Evolutionary conservation across 1,140 invertebrate species (phyloP).

Genomic region (Apis dorsata): DNA sequence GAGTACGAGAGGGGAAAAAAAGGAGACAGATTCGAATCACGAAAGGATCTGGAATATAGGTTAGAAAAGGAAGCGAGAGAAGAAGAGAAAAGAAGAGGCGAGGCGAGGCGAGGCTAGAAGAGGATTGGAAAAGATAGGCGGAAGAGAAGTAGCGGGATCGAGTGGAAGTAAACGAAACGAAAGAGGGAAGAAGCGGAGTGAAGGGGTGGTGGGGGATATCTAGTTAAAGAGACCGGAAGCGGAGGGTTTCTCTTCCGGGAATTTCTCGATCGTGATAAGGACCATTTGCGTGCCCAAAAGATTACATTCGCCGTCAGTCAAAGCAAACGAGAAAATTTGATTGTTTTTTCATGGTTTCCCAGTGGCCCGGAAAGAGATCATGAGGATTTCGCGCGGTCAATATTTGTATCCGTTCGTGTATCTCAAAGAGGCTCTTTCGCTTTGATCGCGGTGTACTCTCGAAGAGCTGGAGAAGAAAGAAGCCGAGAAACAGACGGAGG

Average conservation of each 20-base stretch:
- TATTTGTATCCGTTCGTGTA: constrained; percentile 31
- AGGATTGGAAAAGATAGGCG: neutral
- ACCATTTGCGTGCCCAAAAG: neutral
- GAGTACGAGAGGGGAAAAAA: neutral
- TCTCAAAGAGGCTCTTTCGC: constrained; percentile 33
- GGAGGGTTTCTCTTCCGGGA: constrained; percentile 48
- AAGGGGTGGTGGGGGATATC: constrained; percentile 28
- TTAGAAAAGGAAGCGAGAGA: neutral
- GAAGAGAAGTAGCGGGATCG: neutral
- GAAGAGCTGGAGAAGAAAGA: neutral
- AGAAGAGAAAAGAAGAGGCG: neutral
- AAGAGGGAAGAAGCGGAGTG: neutral
- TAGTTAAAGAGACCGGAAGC: constrained; percentile 49
- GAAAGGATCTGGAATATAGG: constrained; percentile 1
- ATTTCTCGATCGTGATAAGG: constrained; percentile 24
- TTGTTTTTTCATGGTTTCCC: constrained; percentile 37
- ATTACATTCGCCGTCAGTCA: constrained; percentile 1
- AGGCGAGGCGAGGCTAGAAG: neutral
- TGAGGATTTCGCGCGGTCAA: constrained; percentile 40
- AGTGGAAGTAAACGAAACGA: neutral
- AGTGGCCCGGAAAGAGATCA: constrained; percentile 25
- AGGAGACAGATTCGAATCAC: neutral
- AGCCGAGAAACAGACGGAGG: constrained; percentile 21
- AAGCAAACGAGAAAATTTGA: constrained; percentile 32
- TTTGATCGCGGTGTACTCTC: constrained; percentile 27